Evolutionary conservation across 2,888 invertebrate species (phyloP).

Genomic region (Gymnosoma rotundatum): DNA sequence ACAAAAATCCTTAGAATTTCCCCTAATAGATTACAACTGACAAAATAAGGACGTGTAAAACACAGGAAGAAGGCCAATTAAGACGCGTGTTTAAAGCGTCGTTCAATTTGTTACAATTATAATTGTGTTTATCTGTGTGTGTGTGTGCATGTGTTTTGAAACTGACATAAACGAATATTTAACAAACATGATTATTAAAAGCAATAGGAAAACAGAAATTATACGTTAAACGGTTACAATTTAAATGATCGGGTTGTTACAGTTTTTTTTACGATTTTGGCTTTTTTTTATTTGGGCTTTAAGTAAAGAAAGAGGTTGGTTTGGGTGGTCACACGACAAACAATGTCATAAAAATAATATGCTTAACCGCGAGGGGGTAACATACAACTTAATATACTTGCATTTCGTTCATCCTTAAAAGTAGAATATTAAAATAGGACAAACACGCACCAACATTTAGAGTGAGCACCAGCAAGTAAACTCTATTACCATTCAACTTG

Average conservation of each 20-base stretch:
- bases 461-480: slow-evolving; percentile 36
- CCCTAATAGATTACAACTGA: slow-evolving; percentile 27
- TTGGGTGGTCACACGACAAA: slow-evolving; percentile 70
- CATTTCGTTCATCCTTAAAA: neutral
- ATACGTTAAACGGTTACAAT: slow-evolving; percentile 58
- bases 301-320: slow-evolving; percentile 39
- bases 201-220: slow-evolving; percentile 17
- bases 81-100: slow-evolving; percentile 81
- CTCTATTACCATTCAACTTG: slow-evolving; percentile 38
- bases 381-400: slow-evolving; percentile 8
- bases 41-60: slow-evolving; percentile 41
- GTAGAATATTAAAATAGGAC: slow-evolving; percentile 8
- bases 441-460: slow-evolving; percentile 64
- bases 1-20: slow-evolving; percentile 39
- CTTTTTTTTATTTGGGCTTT: slow-evolving; percentile 23
- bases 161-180: slow-evolving; percentile 71
- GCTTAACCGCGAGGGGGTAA: slow-evolving; percentile 71
- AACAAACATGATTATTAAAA: slow-evolving; percentile 45
- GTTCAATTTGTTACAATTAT: slow-evolving; percentile 82
- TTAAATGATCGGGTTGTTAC: slow-evolving; percentile 40
- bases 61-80: slow-evolving; percentile 72
- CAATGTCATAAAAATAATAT: slow-evolving; percentile 72
- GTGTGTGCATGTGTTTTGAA: slow-evolving; percentile 60
- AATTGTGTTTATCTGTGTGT: slow-evolving; percentile 72
- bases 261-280: slow-evolving; percentile 22